Evolutionary conservation across 64 coral and sea anemone genomes (phyloP).

Genomic region (Porites australiensis): DNA sequence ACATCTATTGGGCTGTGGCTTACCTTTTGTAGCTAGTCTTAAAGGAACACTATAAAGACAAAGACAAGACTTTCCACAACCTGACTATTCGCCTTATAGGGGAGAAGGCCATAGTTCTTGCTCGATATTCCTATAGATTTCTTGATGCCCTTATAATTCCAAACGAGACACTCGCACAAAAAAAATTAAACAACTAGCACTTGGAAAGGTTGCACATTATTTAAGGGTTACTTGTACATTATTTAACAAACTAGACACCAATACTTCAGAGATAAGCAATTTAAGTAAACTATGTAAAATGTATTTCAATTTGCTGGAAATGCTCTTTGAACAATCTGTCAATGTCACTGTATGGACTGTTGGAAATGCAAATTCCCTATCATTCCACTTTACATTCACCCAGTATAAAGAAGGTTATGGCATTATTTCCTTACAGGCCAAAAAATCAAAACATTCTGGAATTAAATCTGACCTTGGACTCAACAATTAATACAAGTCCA

Average conservation of each 20-base stretch:
- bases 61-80: slow-evolving; percentile 51
- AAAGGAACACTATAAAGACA: slow-evolving; percentile 68
- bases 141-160: slow-evolving; percentile 42
- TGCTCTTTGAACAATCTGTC: background rate
- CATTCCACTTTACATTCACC: no score
- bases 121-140: slow-evolving; percentile 26
- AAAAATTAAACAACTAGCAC: slow-evolving; percentile 29
- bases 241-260: slow-evolving; percentile 62
- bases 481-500: background rate
- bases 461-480: slow-evolving; percentile 12
- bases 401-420: no score
- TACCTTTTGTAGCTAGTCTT: slow-evolving; percentile 32
- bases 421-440: background rate
- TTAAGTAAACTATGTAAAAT: background rate
- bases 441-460: slow-evolving; percentile 43
- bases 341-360: background rate
- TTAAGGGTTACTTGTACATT: slow-evolving; percentile 60
- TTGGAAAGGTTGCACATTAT: slow-evolving; percentile 38
- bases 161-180: slow-evolving; percentile 31
- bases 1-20: slow-evolving; percentile 3
- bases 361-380: no score
- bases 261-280: background rate
- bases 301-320: slow-evolving; percentile 30
- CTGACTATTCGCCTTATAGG: slow-evolving; percentile 46
- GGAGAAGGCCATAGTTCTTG: slow-evolving; percentile 44